Conservation (phyloP, 2,888 invertebrate genomes). For the Thalpophila matura region DNA sequence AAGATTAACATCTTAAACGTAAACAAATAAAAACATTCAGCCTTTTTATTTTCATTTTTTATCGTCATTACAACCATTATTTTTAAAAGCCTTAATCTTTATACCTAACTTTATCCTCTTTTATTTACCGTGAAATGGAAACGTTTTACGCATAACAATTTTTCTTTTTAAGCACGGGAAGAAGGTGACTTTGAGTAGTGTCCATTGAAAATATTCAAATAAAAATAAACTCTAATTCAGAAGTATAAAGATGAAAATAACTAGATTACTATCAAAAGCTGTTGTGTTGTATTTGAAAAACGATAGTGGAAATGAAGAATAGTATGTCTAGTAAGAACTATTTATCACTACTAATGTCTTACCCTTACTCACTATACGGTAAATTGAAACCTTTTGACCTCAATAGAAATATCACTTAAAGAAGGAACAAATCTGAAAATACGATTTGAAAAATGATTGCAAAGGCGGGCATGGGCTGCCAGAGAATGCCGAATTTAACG, state of each 20-base stretch:
- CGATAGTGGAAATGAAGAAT: constrained; percentile 23
- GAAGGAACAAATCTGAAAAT: constrained; percentile 72
- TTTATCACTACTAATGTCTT: constrained; percentile 62
- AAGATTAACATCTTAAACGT: constrained; percentile 39
- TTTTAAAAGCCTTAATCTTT: constrained; percentile 65
- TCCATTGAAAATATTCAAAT: constrained; percentile 38
- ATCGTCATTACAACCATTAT: constrained; percentile 49
- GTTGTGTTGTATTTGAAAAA: constrained; percentile 10
- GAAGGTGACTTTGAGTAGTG: constrained; percentile 46
- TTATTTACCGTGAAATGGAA: constrained; percentile 66
- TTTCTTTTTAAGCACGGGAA: constrained; percentile 49
- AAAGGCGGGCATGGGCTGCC: constrained; percentile 61
- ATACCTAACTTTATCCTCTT: constrained; percentile 59
- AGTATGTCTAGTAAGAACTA: constrained; percentile 36
- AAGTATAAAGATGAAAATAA: constrained; percentile 10
- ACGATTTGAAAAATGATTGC: constrained; percentile 74
- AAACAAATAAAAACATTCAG: constrained; percentile 42
- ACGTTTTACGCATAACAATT: constrained; percentile 61
- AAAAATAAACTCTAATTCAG: constrained; percentile 16
- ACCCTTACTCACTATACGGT: constrained; percentile 64
- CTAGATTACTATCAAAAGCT: background rate
- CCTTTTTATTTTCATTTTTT: constrained; percentile 50
- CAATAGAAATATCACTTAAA: constrained; percentile 72
- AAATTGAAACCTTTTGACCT: constrained; percentile 77
- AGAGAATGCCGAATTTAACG: constrained; percentile 69